phyloP scores from a whole-genome alignment of 2,113 vertebrate species.

The human (Homo sapiens) region DNA sequence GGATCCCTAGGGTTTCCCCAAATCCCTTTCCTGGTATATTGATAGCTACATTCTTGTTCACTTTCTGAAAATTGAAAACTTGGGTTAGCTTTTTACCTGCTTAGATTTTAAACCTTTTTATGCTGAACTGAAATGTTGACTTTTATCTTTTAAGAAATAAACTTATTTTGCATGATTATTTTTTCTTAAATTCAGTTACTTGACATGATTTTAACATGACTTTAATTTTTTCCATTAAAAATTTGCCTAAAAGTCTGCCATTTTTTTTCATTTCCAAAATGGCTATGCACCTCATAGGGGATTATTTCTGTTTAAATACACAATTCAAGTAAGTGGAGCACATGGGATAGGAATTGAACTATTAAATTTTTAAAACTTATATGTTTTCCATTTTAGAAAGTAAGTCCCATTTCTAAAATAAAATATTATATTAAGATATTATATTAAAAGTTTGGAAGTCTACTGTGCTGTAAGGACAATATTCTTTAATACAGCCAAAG shows the following conservation, averaged over 20 bases:
- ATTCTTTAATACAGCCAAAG: conserved; percentile 51
- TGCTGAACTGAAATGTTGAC: neutral
- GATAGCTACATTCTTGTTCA: conserved; percentile 45
- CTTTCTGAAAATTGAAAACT: conserved; percentile 69
- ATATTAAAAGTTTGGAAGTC: conserved; percentile 11
- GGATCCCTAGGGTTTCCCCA: conserved; percentile 47
- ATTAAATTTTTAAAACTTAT: conserved; percentile 27
- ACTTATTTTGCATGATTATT: conserved; percentile 9
- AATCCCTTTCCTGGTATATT: conserved; percentile 41
- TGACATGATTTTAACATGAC: neutral
- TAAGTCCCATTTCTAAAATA: conserved; percentile 20
- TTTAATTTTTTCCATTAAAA: conserved; percentile 2
- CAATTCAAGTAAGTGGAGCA: conserved; percentile 17
- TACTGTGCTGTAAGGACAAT: neutral
- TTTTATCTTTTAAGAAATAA: conserved; percentile 22
- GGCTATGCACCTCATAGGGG: neutral
- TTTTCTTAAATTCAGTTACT: conserved; percentile 11
- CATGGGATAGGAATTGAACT: neutral
- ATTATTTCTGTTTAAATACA: conserved; percentile 25
- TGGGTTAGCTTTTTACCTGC: conserved; percentile 55
- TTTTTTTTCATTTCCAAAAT: neutral
- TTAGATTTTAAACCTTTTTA: conserved; percentile 46
- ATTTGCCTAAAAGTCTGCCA: neutral
- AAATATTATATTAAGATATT: neutral
- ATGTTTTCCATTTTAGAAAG: conserved; percentile 15